A percentile compares a stretch with the other conserved stretches of the same genome.
Evolutionary conservation across 2,797 vertebrate genomes (phyloP).

Genomic region (Hippopotamyrus pictus): DNA sequence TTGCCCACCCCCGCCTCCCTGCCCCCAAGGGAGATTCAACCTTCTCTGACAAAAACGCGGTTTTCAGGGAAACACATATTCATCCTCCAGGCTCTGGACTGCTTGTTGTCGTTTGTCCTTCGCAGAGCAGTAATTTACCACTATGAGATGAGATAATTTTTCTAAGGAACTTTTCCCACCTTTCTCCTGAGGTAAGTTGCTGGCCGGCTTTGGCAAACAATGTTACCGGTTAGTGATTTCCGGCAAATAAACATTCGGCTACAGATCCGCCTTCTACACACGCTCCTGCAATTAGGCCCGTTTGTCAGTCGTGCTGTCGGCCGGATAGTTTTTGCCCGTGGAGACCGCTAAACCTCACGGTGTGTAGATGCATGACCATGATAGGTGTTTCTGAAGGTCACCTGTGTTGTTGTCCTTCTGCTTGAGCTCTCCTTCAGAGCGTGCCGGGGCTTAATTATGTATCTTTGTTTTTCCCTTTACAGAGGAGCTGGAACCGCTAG

Average conservation of each 20-base stretch:
- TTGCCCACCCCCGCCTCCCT: not conserved
- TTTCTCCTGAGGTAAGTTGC: not conserved
- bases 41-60: not conserved
- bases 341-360: not conserved
- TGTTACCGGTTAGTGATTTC: not conserved
- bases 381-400: not conserved
- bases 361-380: not conserved
- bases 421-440: slow-evolving; percentile 12
- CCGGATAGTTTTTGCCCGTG: not conserved
- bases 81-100: not conserved
- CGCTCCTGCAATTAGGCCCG: not conserved
- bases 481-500: not conserved
- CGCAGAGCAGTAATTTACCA: not conserved
- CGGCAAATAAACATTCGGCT: not conserved
- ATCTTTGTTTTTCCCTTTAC: not conserved
- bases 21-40: not conserved
- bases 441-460: not conserved
- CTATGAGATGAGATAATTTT: slow-evolving; percentile 5
- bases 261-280: not conserved
- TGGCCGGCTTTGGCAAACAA: not conserved
- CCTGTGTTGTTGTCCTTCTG: not conserved
- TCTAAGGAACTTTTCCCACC: not conserved
- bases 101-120: slow-evolving; percentile 2
- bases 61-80: slow-evolving; percentile 1
- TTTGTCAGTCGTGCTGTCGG: not conserved